These are phyloP conservation scores for Xyrauchen texanus DNA, from an alignment of 2,113 vertebrate genomes.

Conservation along the genomic window DNA sequence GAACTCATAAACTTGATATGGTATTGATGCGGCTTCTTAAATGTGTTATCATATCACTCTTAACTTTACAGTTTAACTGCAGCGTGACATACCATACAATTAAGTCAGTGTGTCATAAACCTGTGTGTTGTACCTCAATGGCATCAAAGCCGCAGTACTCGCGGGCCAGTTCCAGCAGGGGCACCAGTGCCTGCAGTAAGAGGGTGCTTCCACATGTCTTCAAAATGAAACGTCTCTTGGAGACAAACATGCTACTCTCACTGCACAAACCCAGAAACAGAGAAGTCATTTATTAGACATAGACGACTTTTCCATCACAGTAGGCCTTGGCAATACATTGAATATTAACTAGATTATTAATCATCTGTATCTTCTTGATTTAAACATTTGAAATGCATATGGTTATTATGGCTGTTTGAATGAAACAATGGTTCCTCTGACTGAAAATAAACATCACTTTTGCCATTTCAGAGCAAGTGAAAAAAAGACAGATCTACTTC, in stretches of 20 bases:
- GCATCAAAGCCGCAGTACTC: slow-evolving; percentile 97
- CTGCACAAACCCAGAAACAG: slow-evolving; percentile 63
- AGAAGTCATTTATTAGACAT: neutral
- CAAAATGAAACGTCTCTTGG: slow-evolving; percentile 99
- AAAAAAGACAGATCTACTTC: too few relatives aligned
- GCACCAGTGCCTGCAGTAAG: slow-evolving; percentile 99
- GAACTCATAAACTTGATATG: neutral
- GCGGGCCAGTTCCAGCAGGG: slow-evolving; percentile 96
- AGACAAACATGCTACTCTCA: slow-evolving; percentile 99
- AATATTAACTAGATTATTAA: too few relatives aligned
- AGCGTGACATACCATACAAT: too few relatives aligned
- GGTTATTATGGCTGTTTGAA: too few relatives aligned
- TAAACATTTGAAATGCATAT: too few relatives aligned
- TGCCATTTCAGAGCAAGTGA: too few relatives aligned
- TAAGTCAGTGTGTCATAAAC: neutral
- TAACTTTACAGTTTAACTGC: neutral
- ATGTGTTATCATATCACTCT: neutral
- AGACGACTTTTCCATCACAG: too few relatives aligned
- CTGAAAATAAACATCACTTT: too few relatives aligned
- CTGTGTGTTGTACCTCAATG: slow-evolving; percentile 82
- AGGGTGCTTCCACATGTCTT: slow-evolving; percentile 99
- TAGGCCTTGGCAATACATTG: too few relatives aligned
- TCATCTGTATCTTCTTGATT: too few relatives aligned
- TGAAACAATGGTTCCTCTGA: too few relatives aligned
- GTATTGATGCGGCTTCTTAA: neutral